Evolutionary conservation across 2,113 vertebrate species (phyloP).

Genomic region (Prolemur simus): DNA sequence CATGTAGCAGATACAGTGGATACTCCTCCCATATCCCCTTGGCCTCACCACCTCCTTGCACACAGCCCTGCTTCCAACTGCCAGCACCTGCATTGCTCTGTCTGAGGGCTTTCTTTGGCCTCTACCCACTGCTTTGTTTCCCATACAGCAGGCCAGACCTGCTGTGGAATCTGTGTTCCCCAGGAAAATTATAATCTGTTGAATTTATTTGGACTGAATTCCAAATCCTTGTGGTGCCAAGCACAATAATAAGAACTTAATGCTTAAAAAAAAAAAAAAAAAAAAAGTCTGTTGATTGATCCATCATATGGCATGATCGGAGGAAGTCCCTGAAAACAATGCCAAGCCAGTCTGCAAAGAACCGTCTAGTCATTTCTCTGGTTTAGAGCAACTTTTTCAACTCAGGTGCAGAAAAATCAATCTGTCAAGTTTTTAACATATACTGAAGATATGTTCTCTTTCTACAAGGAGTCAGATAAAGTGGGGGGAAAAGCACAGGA

Average conservation of each 20-base stretch:
- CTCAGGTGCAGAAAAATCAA: background rate
- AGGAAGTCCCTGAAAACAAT: slow-evolving; percentile 46
- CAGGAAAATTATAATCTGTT: background rate
- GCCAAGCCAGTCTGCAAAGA: background rate
- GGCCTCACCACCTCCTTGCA: background rate
- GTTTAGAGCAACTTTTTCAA: background rate
- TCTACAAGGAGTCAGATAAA: slow-evolving; percentile 13
- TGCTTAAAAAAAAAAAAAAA: background rate
- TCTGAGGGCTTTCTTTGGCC: background rate
- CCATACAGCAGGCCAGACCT: background rate
- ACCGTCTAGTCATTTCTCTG: background rate
- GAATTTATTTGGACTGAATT: slow-evolving; percentile 14
- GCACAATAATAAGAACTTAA: background rate
- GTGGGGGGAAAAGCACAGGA: background rate
- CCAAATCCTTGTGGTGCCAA: background rate
- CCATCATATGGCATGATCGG: background rate
- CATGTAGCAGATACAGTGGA: background rate
- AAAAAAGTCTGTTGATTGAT: background rate
- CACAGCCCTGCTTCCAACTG: background rate
- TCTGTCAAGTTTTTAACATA: slow-evolving; percentile 14
- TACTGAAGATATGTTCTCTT: background rate
- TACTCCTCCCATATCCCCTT: background rate
- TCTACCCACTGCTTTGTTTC: background rate
- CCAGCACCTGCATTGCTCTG: background rate
- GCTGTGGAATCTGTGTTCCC: background rate